These are phyloP conservation scores for Protonemura montana DNA, from an alignment of 2,888 invertebrate species.

Conservation along the genomic window DNA sequence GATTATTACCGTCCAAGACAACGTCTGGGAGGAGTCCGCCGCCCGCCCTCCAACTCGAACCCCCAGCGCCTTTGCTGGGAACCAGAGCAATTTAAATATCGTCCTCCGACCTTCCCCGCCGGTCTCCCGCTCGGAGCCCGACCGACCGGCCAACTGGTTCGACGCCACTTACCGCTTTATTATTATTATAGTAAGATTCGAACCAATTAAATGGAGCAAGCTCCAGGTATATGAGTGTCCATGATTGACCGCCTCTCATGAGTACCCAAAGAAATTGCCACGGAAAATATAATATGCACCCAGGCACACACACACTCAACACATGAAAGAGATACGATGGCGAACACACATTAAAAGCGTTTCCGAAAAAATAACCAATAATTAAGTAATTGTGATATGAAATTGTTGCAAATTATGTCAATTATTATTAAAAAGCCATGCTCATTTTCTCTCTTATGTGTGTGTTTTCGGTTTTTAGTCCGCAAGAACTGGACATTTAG, in stretches of 20 bases:
- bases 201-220: conserved; percentile 31
- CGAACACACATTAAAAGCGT: neutral
- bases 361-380: neutral
- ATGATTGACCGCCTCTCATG: neutral
- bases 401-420: conserved; percentile 2
- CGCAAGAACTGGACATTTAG: neutral
- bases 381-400: neutral
- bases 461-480: neutral
- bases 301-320: too few species aligned
- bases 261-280: neutral
- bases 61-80: neutral
- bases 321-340: neutral
- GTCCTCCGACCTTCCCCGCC: too few species aligned
- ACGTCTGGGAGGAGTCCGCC: neutral
- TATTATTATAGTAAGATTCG: conserved; percentile 12
- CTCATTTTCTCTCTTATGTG: neutral
- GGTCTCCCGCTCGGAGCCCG: neutral
- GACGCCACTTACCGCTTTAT: neutral
- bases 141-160: neutral
- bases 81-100: conserved; percentile 29
- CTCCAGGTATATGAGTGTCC: neutral
- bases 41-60: neutral
- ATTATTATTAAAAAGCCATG: neutral
- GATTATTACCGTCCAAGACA: neutral
- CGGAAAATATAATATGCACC: neutral